These are phyloP conservation scores for Ameiurus melas DNA, from an alignment of 2,113 vertebrate species.

Conservation along the genomic window DNA sequence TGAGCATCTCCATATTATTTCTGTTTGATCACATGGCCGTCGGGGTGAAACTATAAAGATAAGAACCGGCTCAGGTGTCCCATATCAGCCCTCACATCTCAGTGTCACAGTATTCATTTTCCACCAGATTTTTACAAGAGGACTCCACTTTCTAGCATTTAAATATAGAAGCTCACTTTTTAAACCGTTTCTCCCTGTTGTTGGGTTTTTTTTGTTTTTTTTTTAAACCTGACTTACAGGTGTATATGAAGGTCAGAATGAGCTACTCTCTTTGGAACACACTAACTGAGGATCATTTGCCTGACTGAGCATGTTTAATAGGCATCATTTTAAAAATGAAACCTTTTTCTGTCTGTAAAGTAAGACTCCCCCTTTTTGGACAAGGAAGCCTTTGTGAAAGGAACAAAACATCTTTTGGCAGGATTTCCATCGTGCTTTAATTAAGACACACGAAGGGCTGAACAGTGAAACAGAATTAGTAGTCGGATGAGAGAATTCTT, in stretches of 20 bases:
- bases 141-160: not conserved
- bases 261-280: not conserved
- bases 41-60: not conserved
- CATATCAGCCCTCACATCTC: not conserved
- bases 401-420: slow-evolving; percentile 10
- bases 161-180: not conserved
- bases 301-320: not conserved
- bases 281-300: not conserved
- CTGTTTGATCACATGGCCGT: not conserved
- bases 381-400: slow-evolving; percentile 1
- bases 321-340: not conserved
- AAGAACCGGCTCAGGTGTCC: not conserved
- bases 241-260: not conserved
- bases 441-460: not conserved
- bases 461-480: not conserved
- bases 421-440: slow-evolving; percentile 7
- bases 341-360: not conserved
- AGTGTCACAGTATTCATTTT: not conserved
- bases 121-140: not conserved
- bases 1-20: not conserved
- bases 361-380: not conserved
- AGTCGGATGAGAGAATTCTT: not conserved
- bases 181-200: not conserved
- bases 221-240: not conserved
- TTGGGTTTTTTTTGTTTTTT: not conserved